Evolutionary conservation across 2,888 invertebrate genomes (phyloP).

Genomic region (Epirrhoe alternata): DNA sequence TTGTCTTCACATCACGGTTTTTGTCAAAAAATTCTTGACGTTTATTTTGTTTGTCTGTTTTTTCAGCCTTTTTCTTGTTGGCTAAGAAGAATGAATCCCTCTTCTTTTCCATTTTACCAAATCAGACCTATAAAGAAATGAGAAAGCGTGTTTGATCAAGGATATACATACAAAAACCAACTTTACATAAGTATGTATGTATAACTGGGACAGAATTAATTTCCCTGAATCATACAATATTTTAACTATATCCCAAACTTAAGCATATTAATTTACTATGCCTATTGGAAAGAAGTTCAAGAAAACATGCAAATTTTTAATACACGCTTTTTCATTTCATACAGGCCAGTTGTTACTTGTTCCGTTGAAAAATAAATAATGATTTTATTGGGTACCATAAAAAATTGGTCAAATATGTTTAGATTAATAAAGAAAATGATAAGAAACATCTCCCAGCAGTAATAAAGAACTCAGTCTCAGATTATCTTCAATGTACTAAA

Average conservation of each 20-base stretch:
- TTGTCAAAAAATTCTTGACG: slow-evolving; percentile 65
- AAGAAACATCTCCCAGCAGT: too few relatives aligned
- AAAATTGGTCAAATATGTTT: neutral
- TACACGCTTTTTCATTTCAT: slow-evolving; percentile 76
- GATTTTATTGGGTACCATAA: too few relatives aligned
- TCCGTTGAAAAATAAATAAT: too few relatives aligned
- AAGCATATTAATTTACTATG: neutral
- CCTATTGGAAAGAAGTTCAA: neutral
- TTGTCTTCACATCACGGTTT: slow-evolving; percentile 51
- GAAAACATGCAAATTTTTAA: slow-evolving; percentile 25
- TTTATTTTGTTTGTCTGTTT: slow-evolving; percentile 43
- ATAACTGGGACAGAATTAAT: neutral
- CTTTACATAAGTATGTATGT: neutral
- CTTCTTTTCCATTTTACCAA: slow-evolving; percentile 68
- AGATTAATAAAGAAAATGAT: neutral
- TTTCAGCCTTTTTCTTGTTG: slow-evolving; percentile 55
- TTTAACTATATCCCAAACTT: neutral
- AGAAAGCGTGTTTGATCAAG: slow-evolving; percentile 79
- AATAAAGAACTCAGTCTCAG: too few relatives aligned
- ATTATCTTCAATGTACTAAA: too few relatives aligned
- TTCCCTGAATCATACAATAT: neutral
- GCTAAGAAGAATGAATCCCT: slow-evolving; percentile 67
- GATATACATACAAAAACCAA: slow-evolving; percentile 41
- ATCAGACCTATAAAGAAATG: slow-evolving; percentile 79
- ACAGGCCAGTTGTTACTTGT: slow-evolving; percentile 7